Evolutionary conservation across 2,888 invertebrate genomes (phyloP).

Genomic region (Lagria hirta): DNA sequence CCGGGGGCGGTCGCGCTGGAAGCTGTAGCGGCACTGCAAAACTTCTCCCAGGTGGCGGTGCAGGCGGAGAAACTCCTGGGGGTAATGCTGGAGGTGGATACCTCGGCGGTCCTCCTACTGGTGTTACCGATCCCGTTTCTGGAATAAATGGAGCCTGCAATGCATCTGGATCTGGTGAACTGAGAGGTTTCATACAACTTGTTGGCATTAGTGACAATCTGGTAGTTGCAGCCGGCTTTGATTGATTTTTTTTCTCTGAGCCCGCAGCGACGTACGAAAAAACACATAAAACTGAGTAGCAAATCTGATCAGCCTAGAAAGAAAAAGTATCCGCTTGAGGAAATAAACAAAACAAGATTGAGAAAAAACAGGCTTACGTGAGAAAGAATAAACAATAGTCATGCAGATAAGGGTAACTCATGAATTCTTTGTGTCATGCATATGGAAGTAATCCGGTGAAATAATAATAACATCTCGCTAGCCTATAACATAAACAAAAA

Average conservation of each 20-base stretch:
- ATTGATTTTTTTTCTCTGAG: slow-evolving; percentile 63
- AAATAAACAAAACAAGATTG: slow-evolving; percentile 4
- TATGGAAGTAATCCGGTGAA: slow-evolving; percentile 79
- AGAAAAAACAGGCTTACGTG: slow-evolving; percentile 14
- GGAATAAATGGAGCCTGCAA: slow-evolving; percentile 24
- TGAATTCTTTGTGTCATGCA: slow-evolving; percentile 58
- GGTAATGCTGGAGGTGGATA: slow-evolving; percentile 53
- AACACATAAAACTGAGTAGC: slow-evolving; percentile 98
- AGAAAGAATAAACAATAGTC: slow-evolving; percentile 31
- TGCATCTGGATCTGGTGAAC: slow-evolving; percentile 18
- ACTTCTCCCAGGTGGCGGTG: slow-evolving; percentile 47
- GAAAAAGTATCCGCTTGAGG: slow-evolving; percentile 16
- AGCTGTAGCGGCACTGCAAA: slow-evolving; percentile 45
- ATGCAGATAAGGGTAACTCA: slow-evolving; percentile 38
- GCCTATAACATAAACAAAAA: slow-evolving; percentile 66
- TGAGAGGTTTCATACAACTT: slow-evolving; percentile 26
- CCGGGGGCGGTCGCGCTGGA: slow-evolving; percentile 56
- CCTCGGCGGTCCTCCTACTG: slow-evolving; percentile 49
- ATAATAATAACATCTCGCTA: slow-evolving; percentile 71
- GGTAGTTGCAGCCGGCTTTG: slow-evolving; percentile 22
- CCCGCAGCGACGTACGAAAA: slow-evolving; percentile 98
- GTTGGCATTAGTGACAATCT: slow-evolving; percentile 22
- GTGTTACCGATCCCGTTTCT: slow-evolving; percentile 47
- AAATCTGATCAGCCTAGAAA: slow-evolving; percentile 96
- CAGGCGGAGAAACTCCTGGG: slow-evolving; percentile 50